Conservation (phyloP, 2,888 invertebrate species). For the Carpatolechia fugitivella region DNA sequence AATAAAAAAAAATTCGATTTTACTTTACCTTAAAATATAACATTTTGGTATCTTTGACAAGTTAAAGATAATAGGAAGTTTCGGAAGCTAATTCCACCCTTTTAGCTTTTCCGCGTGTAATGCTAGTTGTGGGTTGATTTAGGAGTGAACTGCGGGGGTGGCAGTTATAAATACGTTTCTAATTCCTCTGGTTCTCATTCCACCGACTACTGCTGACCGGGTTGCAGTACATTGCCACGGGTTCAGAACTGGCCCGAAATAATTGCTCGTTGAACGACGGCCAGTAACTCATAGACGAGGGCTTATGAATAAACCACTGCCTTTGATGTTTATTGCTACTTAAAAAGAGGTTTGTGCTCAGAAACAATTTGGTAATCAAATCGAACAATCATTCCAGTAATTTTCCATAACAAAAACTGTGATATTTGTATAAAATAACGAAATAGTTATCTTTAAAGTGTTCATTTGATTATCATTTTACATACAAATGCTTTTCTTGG, state of each 20-base stretch:
- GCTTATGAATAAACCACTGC: not conserved
- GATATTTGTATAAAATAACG: too few species aligned
- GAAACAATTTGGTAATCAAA: too few species aligned
- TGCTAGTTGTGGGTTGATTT: not conserved
- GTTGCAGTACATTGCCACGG: slow-evolving; percentile 48
- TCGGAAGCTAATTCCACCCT: too few species aligned
- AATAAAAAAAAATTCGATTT: too few species aligned
- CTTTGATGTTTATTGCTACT: not conserved
- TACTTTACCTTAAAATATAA: too few species aligned
- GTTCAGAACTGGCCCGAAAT: slow-evolving; percentile 32
- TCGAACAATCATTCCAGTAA: too few species aligned
- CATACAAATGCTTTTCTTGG: not conserved
- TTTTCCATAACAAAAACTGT: too few species aligned
- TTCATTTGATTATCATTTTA: not conserved
- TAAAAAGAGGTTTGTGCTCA: not conserved
- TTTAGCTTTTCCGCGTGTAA: too few species aligned
- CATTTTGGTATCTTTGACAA: too few species aligned
- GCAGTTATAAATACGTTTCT: slow-evolving; percentile 54
- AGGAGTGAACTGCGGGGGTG: slow-evolving; percentile 41
- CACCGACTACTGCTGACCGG: slow-evolving; percentile 47
- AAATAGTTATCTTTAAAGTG: too few species aligned
- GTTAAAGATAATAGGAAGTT: too few species aligned
- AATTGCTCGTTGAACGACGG: slow-evolving; percentile 19
- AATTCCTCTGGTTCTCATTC: slow-evolving; percentile 3
- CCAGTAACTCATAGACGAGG: slow-evolving; percentile 10